Base-by-base conservation (phyloP, 2,113 vertebrate species). In the Amblyornis subalaris region DNA sequence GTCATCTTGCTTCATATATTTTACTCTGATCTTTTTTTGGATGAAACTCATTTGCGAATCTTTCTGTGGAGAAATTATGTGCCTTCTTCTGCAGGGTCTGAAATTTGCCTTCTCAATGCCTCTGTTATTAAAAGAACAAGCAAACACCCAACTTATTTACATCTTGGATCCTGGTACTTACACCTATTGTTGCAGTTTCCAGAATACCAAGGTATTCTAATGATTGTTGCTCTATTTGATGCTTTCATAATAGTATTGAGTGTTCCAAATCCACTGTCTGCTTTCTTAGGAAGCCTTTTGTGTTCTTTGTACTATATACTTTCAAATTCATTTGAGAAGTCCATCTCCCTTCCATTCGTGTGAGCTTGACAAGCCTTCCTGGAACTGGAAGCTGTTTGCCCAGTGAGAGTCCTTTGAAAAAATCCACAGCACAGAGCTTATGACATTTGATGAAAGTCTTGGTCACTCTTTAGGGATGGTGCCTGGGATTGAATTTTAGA, bases 41-140 rank as follows among this genome's bases (percentile, higher is more conserved):
- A 96, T 92, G 82, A 95, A 96, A 72, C 95, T 96, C 53, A 96
- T 98, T 97, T 97, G 87, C 88, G 76, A 93, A 95, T 95, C 89
- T 97, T 97, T 89, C 51, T 92, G 71, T 69, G 88, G 64, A 94
- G 48, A 86, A 95, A 94, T 95, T 92, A 95, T 61, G 71, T 93
- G 75, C 89, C 66, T 51, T 61, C 80, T 96, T 97, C 87, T n/a
- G n/a, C 88, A 93, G 7, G 8, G 62, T 88, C 86, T 96, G 89
- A 96, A 97, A 97, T 95, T 93, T 95, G 55, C 92, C 88, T 97
- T 93, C 81, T 96, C 69, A 40, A 21, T 96, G 77, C 25, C 28
- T 97, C 75, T 97, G 83, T 96, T 97, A 96, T 71, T 80, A 97
- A 96, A 90, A 85, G 84, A 90, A 73, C 70, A 87, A 82, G 64